These are phyloP conservation scores for Rhinopomastus cyanomelas DNA, from an alignment of 2,113 vertebrate species.

Conservation along the genomic window DNA sequence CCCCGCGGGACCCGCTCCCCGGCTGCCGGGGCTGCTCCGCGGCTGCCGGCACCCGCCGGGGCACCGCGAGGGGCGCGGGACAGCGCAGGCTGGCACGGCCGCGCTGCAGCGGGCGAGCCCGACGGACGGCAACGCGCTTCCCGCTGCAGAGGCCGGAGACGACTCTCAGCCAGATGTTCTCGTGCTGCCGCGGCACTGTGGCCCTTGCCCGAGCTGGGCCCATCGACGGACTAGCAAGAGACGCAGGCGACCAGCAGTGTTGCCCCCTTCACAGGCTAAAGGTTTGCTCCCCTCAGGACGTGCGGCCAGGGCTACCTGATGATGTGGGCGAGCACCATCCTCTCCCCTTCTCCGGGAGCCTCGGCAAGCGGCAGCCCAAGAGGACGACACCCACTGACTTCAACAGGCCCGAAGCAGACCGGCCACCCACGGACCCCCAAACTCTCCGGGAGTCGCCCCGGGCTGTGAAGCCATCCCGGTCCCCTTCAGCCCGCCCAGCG, in stretches of 20 bases:
- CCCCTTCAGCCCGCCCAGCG: neutral
- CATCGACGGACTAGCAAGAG: neutral
- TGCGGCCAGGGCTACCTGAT: neutral
- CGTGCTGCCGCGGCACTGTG: neutral
- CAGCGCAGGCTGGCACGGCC: neutral
- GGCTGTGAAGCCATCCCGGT: neutral
- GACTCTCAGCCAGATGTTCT: slow-evolving; percentile 28
- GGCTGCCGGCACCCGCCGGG: neutral
- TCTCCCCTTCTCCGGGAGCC: neutral
- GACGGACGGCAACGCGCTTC: neutral
- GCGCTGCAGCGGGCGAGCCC: neutral
- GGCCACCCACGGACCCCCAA: neutral
- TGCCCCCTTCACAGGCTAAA: neutral
- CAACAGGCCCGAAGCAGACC: slow-evolving; percentile 1
- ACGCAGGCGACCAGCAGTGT: neutral
- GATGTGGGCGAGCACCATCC: neutral
- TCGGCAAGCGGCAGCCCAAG: slow-evolving; percentile 26
- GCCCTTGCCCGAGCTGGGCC: neutral
- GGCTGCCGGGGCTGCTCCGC: neutral
- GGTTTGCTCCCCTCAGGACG: neutral
- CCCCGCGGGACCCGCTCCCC: neutral
- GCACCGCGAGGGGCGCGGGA: neutral
- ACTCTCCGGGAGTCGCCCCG: neutral
- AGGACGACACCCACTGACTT: slow-evolving; percentile 17
- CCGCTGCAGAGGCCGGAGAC: slow-evolving; percentile 48